Base-by-base conservation (phyloP, 2,888 invertebrate genomes). In the Epistrophe grossulariae region DNA sequence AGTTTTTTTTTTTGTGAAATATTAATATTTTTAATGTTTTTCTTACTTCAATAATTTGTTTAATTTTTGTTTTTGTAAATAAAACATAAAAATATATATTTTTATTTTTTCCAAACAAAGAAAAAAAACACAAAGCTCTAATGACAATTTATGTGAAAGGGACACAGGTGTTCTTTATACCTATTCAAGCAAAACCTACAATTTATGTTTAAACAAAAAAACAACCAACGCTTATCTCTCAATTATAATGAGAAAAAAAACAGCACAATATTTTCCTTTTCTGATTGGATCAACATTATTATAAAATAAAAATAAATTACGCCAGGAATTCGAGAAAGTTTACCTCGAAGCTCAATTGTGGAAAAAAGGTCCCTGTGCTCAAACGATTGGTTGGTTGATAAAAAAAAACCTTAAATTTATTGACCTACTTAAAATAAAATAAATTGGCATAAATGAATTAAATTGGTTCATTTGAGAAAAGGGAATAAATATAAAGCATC, bases 381-480 rank as follows among this genome's bases (percentile, higher is more conserved):
- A 43, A 24, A 43, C 19, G 40, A 62, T 24, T 24, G 19, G 19
- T 50, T 38, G 17, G 7, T 35, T 64, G 64, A 50, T 45, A 50
- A 66, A 48, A 45, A 66, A 45, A 62, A 62, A 66, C 45, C 8
- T 68, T 19, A 50, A 38, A 68, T 68, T 68, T 68, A 68, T 50
- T 50, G 68, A 28, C 50, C 50, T 50, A 68, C 68, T 68, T 68
- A 38, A 48, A 50, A 19, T 68, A 50, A 68, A 68, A 35, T 68
- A 35, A 50, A 50, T 68, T 68, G 64, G 45, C n/a, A 64, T 45
- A 68, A 66, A 50, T 35, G 48, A 50, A 68, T 50, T 35, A 19
- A 68, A 68, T 38, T 68, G 68, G 35, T 50, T 50, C 17, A 50
- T 50, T 35, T 35, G 17, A 13, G 11, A 11, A 40, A 24, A 48